phyloP scores from a whole-genome alignment of 1,140 invertebrate genomes.

The Araneus ventricosus region DNA sequence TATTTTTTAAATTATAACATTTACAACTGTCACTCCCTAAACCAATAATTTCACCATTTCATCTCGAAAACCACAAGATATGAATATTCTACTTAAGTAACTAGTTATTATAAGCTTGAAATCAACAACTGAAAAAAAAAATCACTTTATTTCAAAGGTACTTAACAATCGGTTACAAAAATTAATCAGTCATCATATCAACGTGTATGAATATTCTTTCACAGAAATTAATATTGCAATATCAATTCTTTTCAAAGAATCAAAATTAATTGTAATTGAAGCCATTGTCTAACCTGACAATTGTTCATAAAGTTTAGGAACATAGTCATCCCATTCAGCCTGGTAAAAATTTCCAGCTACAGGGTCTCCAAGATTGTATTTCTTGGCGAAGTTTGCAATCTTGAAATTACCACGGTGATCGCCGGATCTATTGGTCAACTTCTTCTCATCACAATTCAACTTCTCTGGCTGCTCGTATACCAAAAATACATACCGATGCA shows the following conservation, averaged over 20 bases:
- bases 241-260: too few species aligned
- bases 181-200: neutral
- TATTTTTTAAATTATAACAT: too few species aligned
- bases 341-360: constrained; percentile 94
- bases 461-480: constrained; percentile 90
- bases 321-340: constrained; percentile 94
- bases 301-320: constrained; percentile 84
- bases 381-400: constrained; percentile 89
- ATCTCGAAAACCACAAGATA: too few species aligned
- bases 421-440: constrained; percentile 84
- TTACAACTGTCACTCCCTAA: too few species aligned
- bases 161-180: neutral
- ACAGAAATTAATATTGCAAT: neutral
- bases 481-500: constrained; percentile 95
- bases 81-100: too few species aligned
- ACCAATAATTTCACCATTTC: too few species aligned
- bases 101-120: too few species aligned
- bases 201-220: neutral
- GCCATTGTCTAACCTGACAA: constrained; percentile 76
- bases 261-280: too few species aligned
- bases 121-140: neutral
- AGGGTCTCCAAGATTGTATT: constrained; percentile 90
- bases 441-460: constrained; percentile 86
- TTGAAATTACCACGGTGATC: constrained; percentile 89
- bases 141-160: neutral